phyloP scores from a whole-genome alignment of 1,140 invertebrate species.

The Wiebesia pumilae region DNA sequence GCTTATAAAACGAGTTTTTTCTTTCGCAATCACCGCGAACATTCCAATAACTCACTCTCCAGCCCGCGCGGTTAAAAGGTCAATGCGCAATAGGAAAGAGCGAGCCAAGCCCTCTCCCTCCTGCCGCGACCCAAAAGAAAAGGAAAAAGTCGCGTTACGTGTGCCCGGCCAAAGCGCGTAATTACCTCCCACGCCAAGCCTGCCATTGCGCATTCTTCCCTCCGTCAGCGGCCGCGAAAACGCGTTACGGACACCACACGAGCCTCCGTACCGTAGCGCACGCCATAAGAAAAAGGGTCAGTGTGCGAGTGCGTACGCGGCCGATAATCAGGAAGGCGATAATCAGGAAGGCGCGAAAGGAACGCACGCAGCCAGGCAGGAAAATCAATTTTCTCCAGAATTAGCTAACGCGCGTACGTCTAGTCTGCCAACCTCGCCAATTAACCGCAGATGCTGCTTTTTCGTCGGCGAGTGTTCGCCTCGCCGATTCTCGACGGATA shows the following conservation, averaged over 20 bases:
- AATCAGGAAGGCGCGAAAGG: background rate
- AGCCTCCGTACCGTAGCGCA: too few species aligned
- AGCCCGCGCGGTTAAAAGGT: constrained; percentile 5
- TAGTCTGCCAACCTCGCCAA: constrained; percentile 7
- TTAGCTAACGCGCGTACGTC: background rate
- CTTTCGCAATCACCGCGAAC: background rate
- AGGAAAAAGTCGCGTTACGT: background rate
- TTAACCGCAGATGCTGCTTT: background rate
- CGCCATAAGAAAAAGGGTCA: too few species aligned
- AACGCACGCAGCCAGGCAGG: background rate
- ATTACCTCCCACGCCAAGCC: background rate
- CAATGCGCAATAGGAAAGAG: background rate
- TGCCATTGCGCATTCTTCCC: background rate
- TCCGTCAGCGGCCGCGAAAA: background rate
- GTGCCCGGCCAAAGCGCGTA: background rate
- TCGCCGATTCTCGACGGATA: too few species aligned
- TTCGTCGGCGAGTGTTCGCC: background rate
- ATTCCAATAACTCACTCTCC: constrained; percentile 7
- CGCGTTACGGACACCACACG: background rate
- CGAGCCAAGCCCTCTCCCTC: background rate
- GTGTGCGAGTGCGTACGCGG: too few species aligned
- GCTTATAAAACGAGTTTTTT: constrained; percentile 1
- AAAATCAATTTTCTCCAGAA: constrained; percentile 30
- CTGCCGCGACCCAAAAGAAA: background rate
- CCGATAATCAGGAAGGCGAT: too few species aligned